Percentiles rank a stretch among this genome's conserved stretches.
Evolutionary conservation across 1,140 invertebrate genomes (phyloP).

Genomic region (Prorops nasuta): DNA sequence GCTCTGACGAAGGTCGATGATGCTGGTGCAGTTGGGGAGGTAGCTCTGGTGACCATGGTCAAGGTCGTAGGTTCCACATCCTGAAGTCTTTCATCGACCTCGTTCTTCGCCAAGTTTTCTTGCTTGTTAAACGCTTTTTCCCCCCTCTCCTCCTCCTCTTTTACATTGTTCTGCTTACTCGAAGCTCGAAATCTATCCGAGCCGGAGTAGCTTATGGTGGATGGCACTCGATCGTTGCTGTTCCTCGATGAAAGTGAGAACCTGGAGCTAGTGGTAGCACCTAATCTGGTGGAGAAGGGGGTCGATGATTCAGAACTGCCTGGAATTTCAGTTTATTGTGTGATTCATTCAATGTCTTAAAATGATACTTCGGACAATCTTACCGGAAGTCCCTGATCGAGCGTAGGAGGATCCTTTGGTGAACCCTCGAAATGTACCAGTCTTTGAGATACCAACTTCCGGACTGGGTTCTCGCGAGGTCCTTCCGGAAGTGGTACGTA

Average conservation of each 20-base stretch:
- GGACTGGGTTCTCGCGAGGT: conserved; percentile 46
- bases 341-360: too few relatives aligned
- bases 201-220: conserved; percentile 21
- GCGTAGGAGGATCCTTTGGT: conserved; percentile 36
- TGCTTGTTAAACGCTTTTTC: conserved; percentile 1
- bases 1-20: conserved; percentile 63
- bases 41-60: conserved; percentile 68
- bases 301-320: too few relatives aligned
- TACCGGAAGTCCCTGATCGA: conserved; percentile 33
- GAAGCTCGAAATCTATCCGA: conserved; percentile 28
- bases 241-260: conserved; percentile 20
- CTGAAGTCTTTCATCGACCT: conserved; percentile 19
- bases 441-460: conserved; percentile 38
- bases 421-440: conserved; percentile 36
- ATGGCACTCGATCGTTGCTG: conserved; percentile 22
- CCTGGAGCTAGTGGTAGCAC: conserved; percentile 18
- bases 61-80: conserved; percentile 56
- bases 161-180: conserved; percentile 8
- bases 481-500: conserved; percentile 34
- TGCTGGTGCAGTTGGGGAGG: conserved; percentile 73
- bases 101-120: conserved; percentile 5
- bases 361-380: too few relatives aligned
- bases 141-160: neutral
- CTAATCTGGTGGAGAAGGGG: conserved; percentile 25
- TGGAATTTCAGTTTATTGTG: too few relatives aligned